Evolutionary conservation across 2,113 vertebrate species (phyloP).

Genomic region (Corythoichthys haematopterus): DNA sequence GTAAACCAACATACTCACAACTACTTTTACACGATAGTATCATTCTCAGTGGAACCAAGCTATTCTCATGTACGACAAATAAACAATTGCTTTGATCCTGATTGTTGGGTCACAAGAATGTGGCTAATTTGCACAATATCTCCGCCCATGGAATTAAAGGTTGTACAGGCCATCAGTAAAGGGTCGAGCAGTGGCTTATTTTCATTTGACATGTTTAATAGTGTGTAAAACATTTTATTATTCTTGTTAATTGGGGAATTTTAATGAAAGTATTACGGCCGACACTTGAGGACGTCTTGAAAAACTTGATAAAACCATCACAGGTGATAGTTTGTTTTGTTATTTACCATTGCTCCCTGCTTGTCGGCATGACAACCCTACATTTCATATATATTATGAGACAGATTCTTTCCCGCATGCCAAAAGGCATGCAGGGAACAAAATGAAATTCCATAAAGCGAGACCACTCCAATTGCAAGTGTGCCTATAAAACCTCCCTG

Average conservation of each 20-base stretch:
- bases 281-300: background rate
- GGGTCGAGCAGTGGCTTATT: background rate
- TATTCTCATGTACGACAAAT: no score
- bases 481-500: conserved; percentile 55
- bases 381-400: conserved; percentile 37
- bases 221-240: background rate
- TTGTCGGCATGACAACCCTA: conserved; percentile 1
- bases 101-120: background rate
- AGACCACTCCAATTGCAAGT: conserved; percentile 42
- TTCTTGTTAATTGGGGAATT: background rate
- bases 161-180: background rate
- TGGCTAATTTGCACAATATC: background rate
- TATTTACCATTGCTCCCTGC: background rate
- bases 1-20: no score
- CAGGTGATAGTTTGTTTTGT: background rate
- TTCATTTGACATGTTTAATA: background rate
- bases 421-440: conserved; percentile 18
- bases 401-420: background rate
- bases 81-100: background rate
- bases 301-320: background rate
- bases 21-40: no score
- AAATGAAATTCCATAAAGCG: conserved; percentile 25
- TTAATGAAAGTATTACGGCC: background rate
- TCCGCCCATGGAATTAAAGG: background rate
- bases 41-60: no score